Conservation (phyloP, 2,888 invertebrate genomes). For the Maniola hyperantus region DNA sequence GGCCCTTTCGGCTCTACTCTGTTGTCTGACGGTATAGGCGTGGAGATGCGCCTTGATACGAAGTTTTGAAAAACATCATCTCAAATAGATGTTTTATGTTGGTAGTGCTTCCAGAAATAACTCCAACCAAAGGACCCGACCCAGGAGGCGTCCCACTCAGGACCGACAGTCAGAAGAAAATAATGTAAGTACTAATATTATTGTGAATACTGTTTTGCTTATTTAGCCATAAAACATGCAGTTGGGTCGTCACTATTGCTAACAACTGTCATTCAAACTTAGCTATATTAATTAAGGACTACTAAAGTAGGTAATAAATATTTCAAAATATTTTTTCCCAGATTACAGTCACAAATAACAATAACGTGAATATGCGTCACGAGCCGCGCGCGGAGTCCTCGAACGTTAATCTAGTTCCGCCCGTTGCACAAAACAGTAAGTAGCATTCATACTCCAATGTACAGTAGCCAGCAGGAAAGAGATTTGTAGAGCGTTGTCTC, state of each 20-base stretch:
- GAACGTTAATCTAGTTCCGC: constrained; percentile 70
- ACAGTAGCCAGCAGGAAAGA: too few relatives aligned
- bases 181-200: constrained; percentile 55
- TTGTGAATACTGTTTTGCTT: not conserved
- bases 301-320: too few relatives aligned
- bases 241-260: too few relatives aligned
- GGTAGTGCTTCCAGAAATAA: constrained; percentile 68
- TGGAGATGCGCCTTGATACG: too few relatives aligned
- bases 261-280: too few relatives aligned
- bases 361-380: constrained; percentile 58
- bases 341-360: constrained; percentile 57
- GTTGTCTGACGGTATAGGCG: too few relatives aligned
- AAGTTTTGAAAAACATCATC: not conserved
- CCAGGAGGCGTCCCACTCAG: constrained; percentile 63
- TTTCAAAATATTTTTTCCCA: constrained; percentile 39
- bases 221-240: not conserved
- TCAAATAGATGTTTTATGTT: constrained; percentile 24
- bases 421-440: constrained; percentile 64
- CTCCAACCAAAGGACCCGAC: constrained; percentile 69
- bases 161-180: constrained; percentile 67
- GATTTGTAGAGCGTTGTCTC: too few relatives aligned
- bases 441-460: not conserved
- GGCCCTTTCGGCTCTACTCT: too few relatives aligned
- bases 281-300: too few relatives aligned
- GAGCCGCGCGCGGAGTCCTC: constrained; percentile 62